Percentiles rank a stretch among this genome's conserved stretches.
Evolutionary conservation across 2,797 vertebrate genomes (phyloP).

Genomic region (Adrianichthys oophorus): DNA sequence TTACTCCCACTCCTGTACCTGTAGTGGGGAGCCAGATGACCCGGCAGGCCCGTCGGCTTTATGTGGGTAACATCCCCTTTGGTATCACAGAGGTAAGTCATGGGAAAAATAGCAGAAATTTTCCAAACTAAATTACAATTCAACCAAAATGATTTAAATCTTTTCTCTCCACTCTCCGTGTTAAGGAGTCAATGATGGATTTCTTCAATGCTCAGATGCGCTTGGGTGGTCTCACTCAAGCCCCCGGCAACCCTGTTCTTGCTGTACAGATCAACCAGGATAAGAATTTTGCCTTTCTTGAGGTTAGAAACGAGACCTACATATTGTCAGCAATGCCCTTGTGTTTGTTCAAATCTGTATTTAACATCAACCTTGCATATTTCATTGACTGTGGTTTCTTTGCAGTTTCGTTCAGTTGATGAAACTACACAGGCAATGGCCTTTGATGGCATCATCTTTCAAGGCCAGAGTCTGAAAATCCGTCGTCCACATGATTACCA

Average conservation of each 20-base stretch:
- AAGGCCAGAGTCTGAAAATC: conserved; percentile 94
- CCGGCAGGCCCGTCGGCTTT: conserved; percentile 89
- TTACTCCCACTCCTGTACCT: conserved; percentile 89
- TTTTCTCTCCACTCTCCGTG: background rate
- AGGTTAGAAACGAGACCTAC: conserved; percentile 69
- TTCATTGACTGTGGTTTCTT: background rate
- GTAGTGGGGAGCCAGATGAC: conserved; percentile 97
- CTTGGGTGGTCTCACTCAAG: conserved; percentile 90
- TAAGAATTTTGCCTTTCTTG: conserved; percentile 95
- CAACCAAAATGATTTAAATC: background rate
- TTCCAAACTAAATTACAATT: background rate
- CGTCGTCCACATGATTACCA: conserved; percentile 93
- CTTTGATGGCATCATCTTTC: conserved; percentile 95
- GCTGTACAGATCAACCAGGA: conserved; percentile 97
- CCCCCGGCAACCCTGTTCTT: conserved; percentile 91
- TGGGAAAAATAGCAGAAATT: background rate
- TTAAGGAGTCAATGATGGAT: conserved; percentile 95
- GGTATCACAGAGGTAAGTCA: conserved; percentile 89
- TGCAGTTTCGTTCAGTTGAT: conserved; percentile 91
- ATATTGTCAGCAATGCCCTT: background rate
- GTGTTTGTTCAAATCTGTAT: background rate
- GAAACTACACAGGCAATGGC: conserved; percentile 96
- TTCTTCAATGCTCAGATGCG: conserved; percentile 97
- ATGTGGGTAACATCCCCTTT: conserved; percentile 94
- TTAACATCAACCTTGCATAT: background rate